These are phyloP conservation scores for Lasioglossum villosulum DNA, from an alignment of 2,888 invertebrate genomes.

Conservation along the genomic window DNA sequence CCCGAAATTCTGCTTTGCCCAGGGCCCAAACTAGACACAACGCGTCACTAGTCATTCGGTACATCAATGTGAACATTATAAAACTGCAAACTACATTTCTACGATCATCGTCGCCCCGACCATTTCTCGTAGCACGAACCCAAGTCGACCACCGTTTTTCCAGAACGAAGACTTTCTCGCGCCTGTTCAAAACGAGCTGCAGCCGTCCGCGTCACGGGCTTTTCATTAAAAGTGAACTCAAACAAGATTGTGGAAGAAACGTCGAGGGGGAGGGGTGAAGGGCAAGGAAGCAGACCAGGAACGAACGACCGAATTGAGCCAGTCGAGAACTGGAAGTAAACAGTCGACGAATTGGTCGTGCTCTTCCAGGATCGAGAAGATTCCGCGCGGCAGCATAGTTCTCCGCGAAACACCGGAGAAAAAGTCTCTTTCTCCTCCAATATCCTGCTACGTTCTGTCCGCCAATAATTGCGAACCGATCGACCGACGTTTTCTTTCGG, in stretches of 20 bases:
- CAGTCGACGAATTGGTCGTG: constrained; percentile 26
- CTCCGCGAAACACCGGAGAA: not conserved
- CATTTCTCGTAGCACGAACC: not conserved
- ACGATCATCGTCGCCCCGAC: not conserved
- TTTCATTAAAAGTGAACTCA: constrained; percentile 40
- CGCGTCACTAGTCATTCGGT: too few relatives aligned
- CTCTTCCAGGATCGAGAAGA: not conserved
- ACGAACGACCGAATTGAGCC: constrained; percentile 13
- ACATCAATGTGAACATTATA: too few relatives aligned
- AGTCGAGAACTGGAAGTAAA: constrained; percentile 25
- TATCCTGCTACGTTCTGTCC: constrained; percentile 13
- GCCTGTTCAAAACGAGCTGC: not conserved
- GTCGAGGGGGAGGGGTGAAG: not conserved
- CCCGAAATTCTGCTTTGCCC: too few relatives aligned
- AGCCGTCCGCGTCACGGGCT: not conserved
- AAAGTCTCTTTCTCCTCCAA: constrained; percentile 10
- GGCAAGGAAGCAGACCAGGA: not conserved
- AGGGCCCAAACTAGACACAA: too few relatives aligned
- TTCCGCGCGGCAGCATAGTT: constrained; percentile 8
- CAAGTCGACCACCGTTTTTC: not conserved
- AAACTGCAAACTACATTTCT: too few relatives aligned
- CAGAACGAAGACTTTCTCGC: not conserved
- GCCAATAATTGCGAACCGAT: constrained; percentile 31
- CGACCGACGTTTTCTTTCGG: constrained; percentile 20
- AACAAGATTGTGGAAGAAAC: constrained; percentile 16